phyloP scores from a whole-genome alignment of 1,140 invertebrate genomes.

The Anthonomus grandis region DNA sequence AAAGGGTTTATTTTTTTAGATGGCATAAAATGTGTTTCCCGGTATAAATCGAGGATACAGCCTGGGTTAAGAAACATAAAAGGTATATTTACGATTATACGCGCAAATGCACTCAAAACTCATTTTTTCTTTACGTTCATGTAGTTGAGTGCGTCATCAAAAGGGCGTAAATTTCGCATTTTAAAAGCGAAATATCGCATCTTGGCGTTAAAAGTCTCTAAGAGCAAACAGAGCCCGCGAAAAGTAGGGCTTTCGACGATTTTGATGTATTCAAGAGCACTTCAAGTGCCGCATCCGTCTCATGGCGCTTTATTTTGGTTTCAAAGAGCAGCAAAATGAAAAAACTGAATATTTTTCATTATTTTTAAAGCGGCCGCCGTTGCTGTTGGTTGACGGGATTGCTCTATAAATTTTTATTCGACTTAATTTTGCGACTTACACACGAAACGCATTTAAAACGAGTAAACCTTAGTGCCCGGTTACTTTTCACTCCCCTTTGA shows the following conservation, averaged over 20 bases:
- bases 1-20: no score
- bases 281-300: conserved; percentile 27
- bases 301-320: conserved; percentile 27
- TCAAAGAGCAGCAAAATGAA: conserved; percentile 28
- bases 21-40: no score
- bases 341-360: conserved; percentile 29
- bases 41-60: no score
- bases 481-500: no score
- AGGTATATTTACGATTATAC: no score
- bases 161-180: conserved; percentile 27
- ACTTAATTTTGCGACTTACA: conserved; percentile 4
- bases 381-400: no score
- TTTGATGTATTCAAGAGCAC: conserved; percentile 29
- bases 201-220: conserved; percentile 27
- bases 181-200: conserved; percentile 27
- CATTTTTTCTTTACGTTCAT: conserved; percentile 16
- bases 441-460: conserved; percentile 8
- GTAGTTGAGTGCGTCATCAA: conserved; percentile 27
- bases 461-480: no score
- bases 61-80: no score
- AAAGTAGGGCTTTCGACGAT: conserved; percentile 28
- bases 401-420: conserved; percentile 7
- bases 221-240: conserved; percentile 27
- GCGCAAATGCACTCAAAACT: conserved; percentile 15
- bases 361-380: conserved; percentile 15